These are phyloP conservation scores for Pseudochromis fuscus DNA, from an alignment of 2,797 vertebrate species.

Conservation along the genomic window DNA sequence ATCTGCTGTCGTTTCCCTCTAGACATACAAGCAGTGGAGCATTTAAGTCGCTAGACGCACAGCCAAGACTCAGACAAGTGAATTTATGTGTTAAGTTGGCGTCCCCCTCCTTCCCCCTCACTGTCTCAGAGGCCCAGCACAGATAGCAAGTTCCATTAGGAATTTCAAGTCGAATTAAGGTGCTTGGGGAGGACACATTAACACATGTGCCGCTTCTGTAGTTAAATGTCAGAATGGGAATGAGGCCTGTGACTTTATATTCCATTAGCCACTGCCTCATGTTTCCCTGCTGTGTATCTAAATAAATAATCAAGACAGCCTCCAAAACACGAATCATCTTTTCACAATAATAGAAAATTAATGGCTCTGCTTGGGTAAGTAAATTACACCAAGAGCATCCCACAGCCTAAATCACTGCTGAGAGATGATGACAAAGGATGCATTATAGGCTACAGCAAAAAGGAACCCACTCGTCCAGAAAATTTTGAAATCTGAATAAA, in stretches of 20 bases:
- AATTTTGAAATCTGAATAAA: slow-evolving; percentile 86
- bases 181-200: slow-evolving; percentile 84
- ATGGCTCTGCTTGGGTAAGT: slow-evolving; percentile 83
- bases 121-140: slow-evolving; percentile 74
- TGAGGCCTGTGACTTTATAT: slow-evolving; percentile 87
- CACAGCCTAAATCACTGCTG: slow-evolving; percentile 65
- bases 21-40: slow-evolving; percentile 79
- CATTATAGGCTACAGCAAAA: slow-evolving; percentile 77
- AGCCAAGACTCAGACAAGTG: slow-evolving; percentile 82
- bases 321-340: slow-evolving; percentile 87
- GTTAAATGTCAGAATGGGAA: slow-evolving; percentile 88
- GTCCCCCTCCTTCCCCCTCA: slow-evolving; percentile 52
- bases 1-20: slow-evolving; percentile 74
- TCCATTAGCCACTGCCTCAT: slow-evolving; percentile 84
- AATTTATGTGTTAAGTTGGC: slow-evolving; percentile 83
- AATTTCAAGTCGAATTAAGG: slow-evolving; percentile 84
- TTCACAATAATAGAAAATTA: slow-evolving; percentile 89
- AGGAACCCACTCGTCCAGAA: slow-evolving; percentile 82
- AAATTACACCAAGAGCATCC: slow-evolving; percentile 84
- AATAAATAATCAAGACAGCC: slow-evolving; percentile 88
- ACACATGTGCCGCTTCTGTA: slow-evolving; percentile 83
- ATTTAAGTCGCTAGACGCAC: slow-evolving; percentile 81
- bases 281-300: slow-evolving; percentile 86
- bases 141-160: slow-evolving; percentile 84
- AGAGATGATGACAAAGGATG: slow-evolving; percentile 79